Percentiles rank a stretch among this genome's conserved stretches.
phyloP scores from a whole-genome alignment of 2,113 vertebrate genomes.

The Anolis carolinensis region DNA sequence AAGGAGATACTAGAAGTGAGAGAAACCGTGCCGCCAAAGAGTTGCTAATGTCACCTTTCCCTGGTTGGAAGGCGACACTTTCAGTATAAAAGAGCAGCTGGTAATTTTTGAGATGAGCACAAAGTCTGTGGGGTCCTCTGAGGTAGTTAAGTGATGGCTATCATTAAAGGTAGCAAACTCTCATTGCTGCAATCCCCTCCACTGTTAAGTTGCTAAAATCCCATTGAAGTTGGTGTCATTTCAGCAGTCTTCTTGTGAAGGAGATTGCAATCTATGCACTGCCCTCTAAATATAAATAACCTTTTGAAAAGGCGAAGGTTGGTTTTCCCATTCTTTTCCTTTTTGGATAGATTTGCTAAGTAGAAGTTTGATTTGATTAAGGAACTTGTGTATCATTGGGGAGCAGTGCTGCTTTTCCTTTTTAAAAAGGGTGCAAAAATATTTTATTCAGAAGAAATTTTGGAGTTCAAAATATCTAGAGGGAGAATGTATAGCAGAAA shows the following conservation, averaged over 20 bases:
- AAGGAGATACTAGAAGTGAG: background rate
- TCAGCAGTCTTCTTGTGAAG: background rate
- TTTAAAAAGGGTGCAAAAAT: background rate
- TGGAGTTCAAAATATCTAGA: background rate
- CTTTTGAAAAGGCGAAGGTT: background rate
- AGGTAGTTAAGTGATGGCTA: background rate
- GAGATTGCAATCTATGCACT: background rate
- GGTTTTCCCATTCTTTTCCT: background rate
- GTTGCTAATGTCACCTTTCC: slow-evolving; percentile 15
- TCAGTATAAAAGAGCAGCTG: background rate
- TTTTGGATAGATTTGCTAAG: background rate
- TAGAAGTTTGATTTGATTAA: background rate
- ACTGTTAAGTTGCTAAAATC: background rate
- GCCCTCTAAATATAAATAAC: background rate
- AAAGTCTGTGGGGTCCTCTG: background rate
- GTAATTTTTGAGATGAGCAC: background rate
- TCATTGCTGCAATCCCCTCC: background rate
- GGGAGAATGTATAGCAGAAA: background rate
- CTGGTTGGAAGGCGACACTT: background rate
- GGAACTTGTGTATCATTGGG: background rate
- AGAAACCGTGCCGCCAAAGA: background rate
- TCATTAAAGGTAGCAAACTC: background rate
- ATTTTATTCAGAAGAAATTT: background rate
- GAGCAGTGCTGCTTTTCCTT: background rate
- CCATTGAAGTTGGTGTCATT: background rate